Evolutionary conservation across 2,888 invertebrate genomes (phyloP).

Genomic region (Enoplolaimus lenunculus): DNA sequence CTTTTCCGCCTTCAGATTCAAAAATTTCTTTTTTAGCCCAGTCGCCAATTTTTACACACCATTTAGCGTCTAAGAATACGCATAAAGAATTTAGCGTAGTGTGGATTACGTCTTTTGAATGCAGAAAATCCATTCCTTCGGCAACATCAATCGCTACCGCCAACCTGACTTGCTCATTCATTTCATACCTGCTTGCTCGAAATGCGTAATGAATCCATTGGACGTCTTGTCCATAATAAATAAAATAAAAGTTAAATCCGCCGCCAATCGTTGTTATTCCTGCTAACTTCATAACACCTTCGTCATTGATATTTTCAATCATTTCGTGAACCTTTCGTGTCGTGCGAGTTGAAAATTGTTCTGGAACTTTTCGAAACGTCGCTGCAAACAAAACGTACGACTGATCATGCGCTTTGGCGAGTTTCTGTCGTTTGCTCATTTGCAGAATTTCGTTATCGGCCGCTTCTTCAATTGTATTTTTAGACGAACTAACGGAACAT

Average conservation of each 20-base stretch:
- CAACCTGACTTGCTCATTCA: not conserved
- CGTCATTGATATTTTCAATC: not conserved
- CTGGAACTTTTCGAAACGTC: not conserved
- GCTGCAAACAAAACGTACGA: not conserved
- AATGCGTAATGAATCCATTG: not conserved
- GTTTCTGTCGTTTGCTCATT: not conserved
- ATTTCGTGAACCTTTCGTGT: not conserved
- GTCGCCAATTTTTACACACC: conserved; percentile 1
- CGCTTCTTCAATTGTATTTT: not conserved
- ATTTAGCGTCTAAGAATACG: not conserved
- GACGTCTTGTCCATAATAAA: not conserved
- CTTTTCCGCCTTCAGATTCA: not conserved
- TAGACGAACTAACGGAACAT: not conserved
- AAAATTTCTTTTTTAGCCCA: conserved; percentile 1
- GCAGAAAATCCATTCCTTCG: not conserved
- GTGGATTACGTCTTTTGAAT: not conserved
- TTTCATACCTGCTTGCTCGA: not conserved
- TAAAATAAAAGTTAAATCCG: not conserved
- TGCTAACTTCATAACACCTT: not conserved
- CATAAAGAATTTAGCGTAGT: not conserved
- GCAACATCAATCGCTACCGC: not conserved
- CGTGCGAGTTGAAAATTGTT: not conserved
- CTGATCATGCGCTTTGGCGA: not conserved
- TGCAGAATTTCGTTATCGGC: not conserved
- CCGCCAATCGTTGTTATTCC: not conserved